Evolutionary conservation across 2,888 invertebrate genomes (phyloP).

Genomic region (Pilophorus perplexus): DNA sequence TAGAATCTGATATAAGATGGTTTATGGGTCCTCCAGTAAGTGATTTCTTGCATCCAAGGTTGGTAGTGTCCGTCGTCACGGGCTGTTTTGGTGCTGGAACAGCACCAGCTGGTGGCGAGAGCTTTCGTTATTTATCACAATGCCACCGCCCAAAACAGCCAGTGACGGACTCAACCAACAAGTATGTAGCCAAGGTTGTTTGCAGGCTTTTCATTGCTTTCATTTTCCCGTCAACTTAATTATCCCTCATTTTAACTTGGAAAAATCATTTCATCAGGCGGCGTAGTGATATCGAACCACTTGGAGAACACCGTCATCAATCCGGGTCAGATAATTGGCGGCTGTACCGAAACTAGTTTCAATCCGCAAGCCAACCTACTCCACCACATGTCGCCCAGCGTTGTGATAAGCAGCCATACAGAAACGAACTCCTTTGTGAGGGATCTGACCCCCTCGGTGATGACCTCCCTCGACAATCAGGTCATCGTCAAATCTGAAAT

Average conservation of each 20-base stretch:
- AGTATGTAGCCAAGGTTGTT: too few species aligned
- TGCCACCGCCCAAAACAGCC: too few species aligned
- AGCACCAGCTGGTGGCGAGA: too few species aligned
- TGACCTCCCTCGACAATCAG: conserved; percentile 32
- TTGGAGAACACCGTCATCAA: conserved; percentile 44
- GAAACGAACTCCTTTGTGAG: conserved; percentile 45
- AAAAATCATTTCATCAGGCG: conserved; percentile 18
- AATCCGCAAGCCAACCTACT: conserved; percentile 21
- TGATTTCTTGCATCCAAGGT: too few species aligned
- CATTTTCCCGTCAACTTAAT: not conserved
- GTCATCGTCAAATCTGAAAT: conserved; percentile 49
- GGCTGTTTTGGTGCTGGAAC: too few species aligned
- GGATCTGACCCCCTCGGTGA: conserved; percentile 30
- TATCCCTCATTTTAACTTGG: not conserved
- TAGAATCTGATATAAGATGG: too few species aligned
- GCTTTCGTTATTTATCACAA: too few species aligned
- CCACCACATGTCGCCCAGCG: conserved; percentile 42
- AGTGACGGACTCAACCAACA: too few species aligned
- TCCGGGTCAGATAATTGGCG: conserved; percentile 29
- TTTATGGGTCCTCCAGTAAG: too few species aligned
- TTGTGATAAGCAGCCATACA: conserved; percentile 44
- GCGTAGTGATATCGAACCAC: conserved; percentile 50
- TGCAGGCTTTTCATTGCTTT: not conserved
- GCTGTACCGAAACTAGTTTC: conserved; percentile 26
- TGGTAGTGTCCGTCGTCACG: too few species aligned